Conservation (phyloP, 1,140 invertebrate species). For the Zaprionus kolodkinae region DNA sequence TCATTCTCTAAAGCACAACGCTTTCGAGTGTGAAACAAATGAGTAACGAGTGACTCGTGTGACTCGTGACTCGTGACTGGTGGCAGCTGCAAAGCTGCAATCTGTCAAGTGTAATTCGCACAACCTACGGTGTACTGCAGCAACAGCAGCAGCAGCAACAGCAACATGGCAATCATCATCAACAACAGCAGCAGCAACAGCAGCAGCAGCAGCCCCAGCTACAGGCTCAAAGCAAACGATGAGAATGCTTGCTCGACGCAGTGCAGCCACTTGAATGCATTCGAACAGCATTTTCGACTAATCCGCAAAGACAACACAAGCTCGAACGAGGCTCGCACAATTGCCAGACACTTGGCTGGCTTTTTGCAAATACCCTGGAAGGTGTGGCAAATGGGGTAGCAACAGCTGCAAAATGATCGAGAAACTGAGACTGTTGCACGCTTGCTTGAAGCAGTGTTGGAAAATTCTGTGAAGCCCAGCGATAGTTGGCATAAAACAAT, state of each 20-base stretch:
- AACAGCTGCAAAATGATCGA: no score
- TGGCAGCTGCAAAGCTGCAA: constrained; percentile 1
- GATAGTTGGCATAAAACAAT: no score
- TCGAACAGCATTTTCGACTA: constrained; percentile 66
- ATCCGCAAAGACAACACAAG: constrained; percentile 72
- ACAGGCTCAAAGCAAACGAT: background rate
- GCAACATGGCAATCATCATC: constrained; percentile 42
- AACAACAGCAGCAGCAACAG: constrained; percentile 7
- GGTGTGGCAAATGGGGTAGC: no score
- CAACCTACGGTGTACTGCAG: background rate
- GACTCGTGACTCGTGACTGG: background rate
- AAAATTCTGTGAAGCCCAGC: background rate
- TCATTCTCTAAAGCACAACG: background rate
- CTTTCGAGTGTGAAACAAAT: background rate
- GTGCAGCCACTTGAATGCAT: constrained; percentile 69
- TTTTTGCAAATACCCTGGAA: constrained; percentile 28
- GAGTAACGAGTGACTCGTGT: background rate
- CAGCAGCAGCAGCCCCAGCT: background rate
- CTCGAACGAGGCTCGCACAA: constrained; percentile 35
- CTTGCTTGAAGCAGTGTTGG: no score
- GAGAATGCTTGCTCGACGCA: constrained; percentile 45
- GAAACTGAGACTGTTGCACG: no score
- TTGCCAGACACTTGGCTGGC: constrained; percentile 50
- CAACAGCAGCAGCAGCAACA: background rate
- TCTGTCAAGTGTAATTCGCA: constrained; percentile 28